Evolutionary conservation across 2,113 vertebrate species (phyloP).

Genomic region (Ailuropoda melanoleuca): DNA sequence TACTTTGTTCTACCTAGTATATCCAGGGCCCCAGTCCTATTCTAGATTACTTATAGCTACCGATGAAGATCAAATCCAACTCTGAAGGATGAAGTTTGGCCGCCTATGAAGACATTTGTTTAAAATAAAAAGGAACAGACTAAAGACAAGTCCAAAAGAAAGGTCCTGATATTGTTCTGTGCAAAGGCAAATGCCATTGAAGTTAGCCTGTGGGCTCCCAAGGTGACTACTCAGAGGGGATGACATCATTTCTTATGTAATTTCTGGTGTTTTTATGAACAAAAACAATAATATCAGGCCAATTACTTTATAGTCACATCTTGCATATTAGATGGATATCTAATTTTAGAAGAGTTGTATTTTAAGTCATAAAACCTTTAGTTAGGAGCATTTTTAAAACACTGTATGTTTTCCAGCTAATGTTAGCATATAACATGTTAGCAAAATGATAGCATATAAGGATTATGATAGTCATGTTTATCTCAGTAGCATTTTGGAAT

Average conservation of each 20-base stretch:
- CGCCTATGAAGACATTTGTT: not conserved
- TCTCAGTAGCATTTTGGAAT: slow-evolving; percentile 6
- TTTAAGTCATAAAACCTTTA: slow-evolving; percentile 39
- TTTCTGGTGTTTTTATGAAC: slow-evolving; percentile 34
- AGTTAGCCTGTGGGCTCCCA: not conserved
- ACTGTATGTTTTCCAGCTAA: not conserved
- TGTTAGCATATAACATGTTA: not conserved
- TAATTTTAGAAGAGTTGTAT: slow-evolving; percentile 47
- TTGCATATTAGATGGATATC: slow-evolving; percentile 38
- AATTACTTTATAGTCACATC: slow-evolving; percentile 40
- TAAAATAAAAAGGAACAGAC: not conserved
- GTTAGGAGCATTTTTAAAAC: slow-evolving; percentile 18
- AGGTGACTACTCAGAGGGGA: not conserved
- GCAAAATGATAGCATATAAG: not conserved
- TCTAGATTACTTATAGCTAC: not conserved
- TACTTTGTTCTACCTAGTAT: not conserved
- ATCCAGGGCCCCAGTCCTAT: not conserved
- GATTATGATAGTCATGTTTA: not conserved
- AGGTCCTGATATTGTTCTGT: slow-evolving; percentile 12
- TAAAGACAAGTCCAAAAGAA: not conserved
- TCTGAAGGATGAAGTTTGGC: not conserved
- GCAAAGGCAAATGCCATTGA: not conserved
- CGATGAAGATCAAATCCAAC: not conserved
- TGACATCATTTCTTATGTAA: slow-evolving; percentile 30
- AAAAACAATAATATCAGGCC: slow-evolving; percentile 29